Evolutionary conservation across 1,140 invertebrate genomes (phyloP), one percentile per base, ranked within the genome.

Genomic region (Ips typographus): DNA sequence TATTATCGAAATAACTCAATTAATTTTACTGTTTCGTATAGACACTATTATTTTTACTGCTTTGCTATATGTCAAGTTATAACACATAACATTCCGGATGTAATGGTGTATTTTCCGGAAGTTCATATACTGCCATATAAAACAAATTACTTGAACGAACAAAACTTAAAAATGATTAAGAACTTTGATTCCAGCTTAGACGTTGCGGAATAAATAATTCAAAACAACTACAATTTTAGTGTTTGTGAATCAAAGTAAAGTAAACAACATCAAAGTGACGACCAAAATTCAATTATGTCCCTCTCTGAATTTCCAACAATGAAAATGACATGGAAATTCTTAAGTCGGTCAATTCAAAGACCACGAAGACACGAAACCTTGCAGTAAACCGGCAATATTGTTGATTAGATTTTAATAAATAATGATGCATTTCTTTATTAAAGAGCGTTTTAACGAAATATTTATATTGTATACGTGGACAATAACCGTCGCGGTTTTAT

Each of bases 371-470:
- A 53, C 52, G 52, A 2, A 55, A 55, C 52, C 37, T 1, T 38
- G 52, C 52, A 5, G 37, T 55, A 55, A 55, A 55, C 52, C n/a
- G 52, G 5, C 36, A 55, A 36, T 3, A 36, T 37, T 38, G n/a
- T 37, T 55, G 52, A 55, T 55, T 55, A 55, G 52, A 55, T 36
- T 55, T 55, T 55, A 55, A 55, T 55, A 55, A 55, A 37, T 55
- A 55, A 55, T 55, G 52, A n/a, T 37, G 8, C n/a, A 47, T 22
- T 5, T 1, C 44, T 47, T 47, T 47, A 47, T 47, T 47, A n/a
- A 5, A 5, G 44, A 47, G 4, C 44, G n/a, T 47, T 5, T 47
- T 47, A 22, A 22, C 22, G 22, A 22, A 22, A 47, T 47, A 5
- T 47, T 47, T 5, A 47, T 47, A 47, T n/a, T 47, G 4, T 47